Base-by-base conservation (phyloP, 1,140 invertebrate species). In the Carposina sasakii region DNA sequence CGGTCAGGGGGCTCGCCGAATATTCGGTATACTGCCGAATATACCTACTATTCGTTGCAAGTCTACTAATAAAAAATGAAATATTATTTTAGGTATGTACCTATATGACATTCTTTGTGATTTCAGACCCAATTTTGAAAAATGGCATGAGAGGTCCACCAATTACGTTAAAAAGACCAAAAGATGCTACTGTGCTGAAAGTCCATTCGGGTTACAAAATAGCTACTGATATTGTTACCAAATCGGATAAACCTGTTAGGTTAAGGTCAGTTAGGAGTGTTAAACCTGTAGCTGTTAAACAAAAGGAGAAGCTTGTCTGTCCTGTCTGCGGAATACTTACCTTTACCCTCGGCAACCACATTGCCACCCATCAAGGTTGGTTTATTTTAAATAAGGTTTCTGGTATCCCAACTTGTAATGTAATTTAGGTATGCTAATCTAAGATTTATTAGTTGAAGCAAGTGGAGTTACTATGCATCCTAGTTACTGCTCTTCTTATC, bases 291-390 rank as follows among this genome's bases (percentile, higher is more conserved):
- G n/a, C n/a, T n/a, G 37, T 54, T 13, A 81, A 73, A 47, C 71
- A 73, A 44, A 73, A 69, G 26, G 83, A 85, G 50, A 85, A 85
- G 60, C 67, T 82, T 47, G 77, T 85, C 1, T 85, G 83, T 48
- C 83, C 83, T 20, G 67, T 85, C 4, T 85, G 83, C 63, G 83
- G 83, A 12, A 78, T 85, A 46, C 63, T 85, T 20, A 85, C 83
- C 2, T 85, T 53, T 53, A 79, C 73, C 19, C 54, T 85, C 20
- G 76, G 78, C 40, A 81, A 82, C 53, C 83, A 85, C 55, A 72
- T 85, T 41, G 57, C 74, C 28, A 84, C 74, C 20, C 83, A 85
- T 69, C 70, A 82, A 75, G 83, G 83, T 85, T 71, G 40, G n/a
- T 48, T 24, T 17, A n/a, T n/a, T n/a, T n/a, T n/a, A n/a, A n/a